These are phyloP conservation scores for Actinia equina DNA, from an alignment of 64 coral and sea anemone species.

Conservation along the genomic window DNA sequence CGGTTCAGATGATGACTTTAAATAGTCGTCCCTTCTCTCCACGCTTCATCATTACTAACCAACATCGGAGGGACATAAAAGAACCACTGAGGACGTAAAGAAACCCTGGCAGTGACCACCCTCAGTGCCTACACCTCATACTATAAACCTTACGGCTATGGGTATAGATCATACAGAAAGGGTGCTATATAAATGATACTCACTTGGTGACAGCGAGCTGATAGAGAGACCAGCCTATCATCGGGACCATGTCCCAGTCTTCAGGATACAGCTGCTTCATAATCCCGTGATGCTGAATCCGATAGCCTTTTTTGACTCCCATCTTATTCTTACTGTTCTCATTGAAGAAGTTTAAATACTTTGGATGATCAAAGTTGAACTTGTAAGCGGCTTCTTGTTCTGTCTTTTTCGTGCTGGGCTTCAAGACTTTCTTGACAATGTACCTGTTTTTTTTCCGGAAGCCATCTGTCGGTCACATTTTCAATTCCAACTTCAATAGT, in stretches of 20 bases:
- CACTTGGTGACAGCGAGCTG: constrained; percentile 59
- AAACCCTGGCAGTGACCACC: too few species aligned
- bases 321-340: constrained; percentile 40
- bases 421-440: constrained; percentile 43
- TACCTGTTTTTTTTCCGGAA: constrained; percentile 25
- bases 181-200: not conserved
- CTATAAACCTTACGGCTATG: too few species aligned
- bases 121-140: too few species aligned
- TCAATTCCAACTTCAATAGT: constrained; percentile 56
- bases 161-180: too few species aligned
- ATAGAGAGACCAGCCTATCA: constrained; percentile 64
- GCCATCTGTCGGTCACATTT: constrained; percentile 44
- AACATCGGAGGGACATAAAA: too few species aligned
- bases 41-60: too few species aligned
- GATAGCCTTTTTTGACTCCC: constrained; percentile 52
- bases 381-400: constrained; percentile 52
- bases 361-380: constrained; percentile 57
- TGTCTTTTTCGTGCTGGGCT: constrained; percentile 32
- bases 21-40: too few species aligned
- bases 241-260: constrained; percentile 50
- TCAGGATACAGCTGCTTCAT: constrained; percentile 62
- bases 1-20: too few species aligned
- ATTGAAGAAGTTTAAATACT: constrained; percentile 59
- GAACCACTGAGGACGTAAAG: too few species aligned
- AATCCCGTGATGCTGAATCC: constrained; percentile 34